Conservation (phyloP, 1,140 invertebrate genomes). For the Sitobion miscanthi region DNA sequence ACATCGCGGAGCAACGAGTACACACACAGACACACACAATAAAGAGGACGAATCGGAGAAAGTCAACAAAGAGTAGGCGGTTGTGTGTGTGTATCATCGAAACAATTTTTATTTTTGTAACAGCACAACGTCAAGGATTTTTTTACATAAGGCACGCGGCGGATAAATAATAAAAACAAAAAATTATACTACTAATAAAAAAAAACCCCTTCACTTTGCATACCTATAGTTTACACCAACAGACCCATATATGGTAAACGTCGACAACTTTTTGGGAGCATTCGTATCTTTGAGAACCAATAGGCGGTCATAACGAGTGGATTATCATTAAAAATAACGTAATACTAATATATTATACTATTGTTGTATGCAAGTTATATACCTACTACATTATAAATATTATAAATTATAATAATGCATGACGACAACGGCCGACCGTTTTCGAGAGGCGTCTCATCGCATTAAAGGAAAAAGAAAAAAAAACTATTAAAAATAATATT, state of each 20-base stretch:
- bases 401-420: neutral
- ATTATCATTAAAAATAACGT: slow-evolving; percentile 44
- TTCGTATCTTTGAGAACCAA: slow-evolving; percentile 18
- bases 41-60: slow-evolving; percentile 49
- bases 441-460: neutral
- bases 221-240: neutral
- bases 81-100: neutral
- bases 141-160: neutral
- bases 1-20: neutral
- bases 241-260: slow-evolving; percentile 48
- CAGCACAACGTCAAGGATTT: slow-evolving; percentile 29
- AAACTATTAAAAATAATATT: slow-evolving; percentile 13
- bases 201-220: slow-evolving; percentile 45
- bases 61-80: slow-evolving; percentile 50
- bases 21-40: slow-evolving; percentile 1
- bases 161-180: slow-evolving; percentile 8
- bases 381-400: neutral
- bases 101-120: slow-evolving; percentile 36
- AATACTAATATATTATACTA: neutral
- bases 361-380: neutral
- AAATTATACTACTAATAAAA: neutral
- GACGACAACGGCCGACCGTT: neutral
- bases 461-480: neutral
- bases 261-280: slow-evolving; percentile 39
- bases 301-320: slow-evolving; percentile 13